phyloP scores from a whole-genome alignment of 1,140 invertebrate genomes.

The Lutraria rhynchaena region DNA sequence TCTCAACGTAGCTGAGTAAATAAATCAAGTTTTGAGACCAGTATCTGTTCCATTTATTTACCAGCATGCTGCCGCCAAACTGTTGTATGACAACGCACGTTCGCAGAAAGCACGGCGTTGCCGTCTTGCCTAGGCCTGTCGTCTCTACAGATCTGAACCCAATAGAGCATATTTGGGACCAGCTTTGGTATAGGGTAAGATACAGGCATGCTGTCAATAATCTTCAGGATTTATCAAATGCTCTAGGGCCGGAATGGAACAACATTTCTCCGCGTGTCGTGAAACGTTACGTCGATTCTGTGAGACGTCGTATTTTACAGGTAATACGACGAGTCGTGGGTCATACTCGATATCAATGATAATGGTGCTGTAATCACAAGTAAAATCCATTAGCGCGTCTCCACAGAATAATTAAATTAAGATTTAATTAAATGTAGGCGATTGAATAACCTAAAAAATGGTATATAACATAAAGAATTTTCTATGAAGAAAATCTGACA shows the following conservation, averaged over 20 bases:
- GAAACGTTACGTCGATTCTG: too few species aligned
- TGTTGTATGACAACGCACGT: conserved; percentile 17
- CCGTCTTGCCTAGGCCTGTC: too few species aligned
- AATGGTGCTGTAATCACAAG: not conserved
- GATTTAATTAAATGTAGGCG: not conserved
- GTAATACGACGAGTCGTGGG: not conserved
- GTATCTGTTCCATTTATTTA: conserved; percentile 10
- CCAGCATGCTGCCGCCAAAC: conserved; percentile 14
- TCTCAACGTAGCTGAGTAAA: conserved; percentile 4
- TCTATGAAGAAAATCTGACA: too few species aligned
- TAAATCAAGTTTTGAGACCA: not conserved
- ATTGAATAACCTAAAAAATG: not conserved
- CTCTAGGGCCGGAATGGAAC: conserved; percentile 1
- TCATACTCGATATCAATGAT: not conserved
- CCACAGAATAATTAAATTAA: not conserved
- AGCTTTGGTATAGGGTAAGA: not conserved
- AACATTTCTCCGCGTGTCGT: too few species aligned
- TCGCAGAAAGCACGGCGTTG: too few species aligned
- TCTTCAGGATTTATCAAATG: too few species aligned
- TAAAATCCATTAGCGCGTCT: not conserved
- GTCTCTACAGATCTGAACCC: conserved; percentile 2
- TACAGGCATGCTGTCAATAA: too few species aligned
- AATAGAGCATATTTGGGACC: not conserved
- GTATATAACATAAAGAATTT: too few species aligned
- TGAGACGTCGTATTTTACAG: too few species aligned